Percentiles rank a stretch among this genome's conserved stretches.
Conservation (phyloP, 2,113 vertebrate species). For the Cochlearius cochlearius region DNA sequence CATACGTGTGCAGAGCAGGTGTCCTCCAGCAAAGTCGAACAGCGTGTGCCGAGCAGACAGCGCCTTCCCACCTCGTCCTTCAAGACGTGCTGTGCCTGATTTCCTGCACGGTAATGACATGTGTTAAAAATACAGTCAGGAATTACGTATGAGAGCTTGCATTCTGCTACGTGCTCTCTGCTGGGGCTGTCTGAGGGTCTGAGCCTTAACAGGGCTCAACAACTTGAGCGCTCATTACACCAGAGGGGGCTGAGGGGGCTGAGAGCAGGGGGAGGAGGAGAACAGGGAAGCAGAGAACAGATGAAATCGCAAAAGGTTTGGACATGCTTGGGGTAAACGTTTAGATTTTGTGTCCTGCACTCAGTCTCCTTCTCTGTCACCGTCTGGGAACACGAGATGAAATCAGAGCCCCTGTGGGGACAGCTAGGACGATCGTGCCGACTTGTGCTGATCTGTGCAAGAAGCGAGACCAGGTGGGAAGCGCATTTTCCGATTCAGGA, state of each 20-base stretch:
- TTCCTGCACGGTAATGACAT: background rate
- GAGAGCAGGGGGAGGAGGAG: background rate
- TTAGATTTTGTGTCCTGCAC: background rate
- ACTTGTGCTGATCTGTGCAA: background rate
- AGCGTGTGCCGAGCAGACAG: background rate
- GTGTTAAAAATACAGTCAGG: background rate
- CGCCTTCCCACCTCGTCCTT: background rate
- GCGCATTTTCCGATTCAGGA: background rate
- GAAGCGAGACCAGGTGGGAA: background rate
- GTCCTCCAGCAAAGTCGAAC: background rate
- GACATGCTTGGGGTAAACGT: background rate
- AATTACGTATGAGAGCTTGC: background rate
- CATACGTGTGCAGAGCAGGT: background rate
- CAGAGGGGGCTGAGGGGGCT: background rate
- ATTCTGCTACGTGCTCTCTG: background rate
- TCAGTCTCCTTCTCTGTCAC: background rate
- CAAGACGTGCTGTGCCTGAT: background rate
- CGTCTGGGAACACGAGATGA: background rate
- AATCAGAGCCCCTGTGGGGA: background rate
- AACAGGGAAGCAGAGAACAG: background rate
- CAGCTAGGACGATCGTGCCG: rapidly evolving
- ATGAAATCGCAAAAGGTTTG: background rate
- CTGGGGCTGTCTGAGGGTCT: background rate
- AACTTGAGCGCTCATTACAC: background rate
- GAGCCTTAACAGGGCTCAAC: background rate